Evolutionary conservation across 2,797 vertebrate genomes (phyloP), one percentile per base, ranked within the genome.

Genomic region (Acomys russatus): DNA sequence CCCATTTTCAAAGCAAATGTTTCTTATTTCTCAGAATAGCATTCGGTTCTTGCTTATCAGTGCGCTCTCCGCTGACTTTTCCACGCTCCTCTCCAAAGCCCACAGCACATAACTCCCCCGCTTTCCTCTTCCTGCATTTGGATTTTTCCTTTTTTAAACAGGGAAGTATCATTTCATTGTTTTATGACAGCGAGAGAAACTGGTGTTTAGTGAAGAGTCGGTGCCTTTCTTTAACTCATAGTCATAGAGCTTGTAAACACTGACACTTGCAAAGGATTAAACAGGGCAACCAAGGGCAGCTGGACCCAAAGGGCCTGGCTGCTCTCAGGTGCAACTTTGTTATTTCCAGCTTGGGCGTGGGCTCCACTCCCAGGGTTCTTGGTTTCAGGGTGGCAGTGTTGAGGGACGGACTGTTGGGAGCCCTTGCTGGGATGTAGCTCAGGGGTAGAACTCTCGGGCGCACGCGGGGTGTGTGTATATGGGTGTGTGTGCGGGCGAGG

Each of bases 1-100:
- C 82, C n/a, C 30, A 63, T 92, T 94, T 95, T 82, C 79, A 78
- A 88, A 92, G 77, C 51, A 80, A 92, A 38, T 59, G 74, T 94
- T 92, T 71, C 28, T 0, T 0, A 68, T 64, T 92, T 90, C 92
- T 94, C 78, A 66, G n/a, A 78, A 68, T 25, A 38, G 28, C 49
- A 77, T 79, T 51, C 73, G 44, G n/a, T 2, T 12, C 59, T 70
- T 35, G 78, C 9, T 59, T 71, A 71, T 18, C 20, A 59, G 56
- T 83, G 8, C 66, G 74, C 35, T 71, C 10, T 82, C n/a, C 7
- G 8, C 18, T 33, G 49, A 54, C 6, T 9, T 54, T 56, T 3
- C 9, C 10, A 44, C 28, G 59, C 2, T 82, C 22, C 17, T 76
- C 54, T 93, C 74, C 74, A 87, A 88, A 88, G 61, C 17, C 82